Percentiles rank a stretch among this genome's conserved stretches.
Evolutionary conservation across 2,888 invertebrate genomes (phyloP).

Genomic region (Himalopsyche kuldschensis): DNA sequence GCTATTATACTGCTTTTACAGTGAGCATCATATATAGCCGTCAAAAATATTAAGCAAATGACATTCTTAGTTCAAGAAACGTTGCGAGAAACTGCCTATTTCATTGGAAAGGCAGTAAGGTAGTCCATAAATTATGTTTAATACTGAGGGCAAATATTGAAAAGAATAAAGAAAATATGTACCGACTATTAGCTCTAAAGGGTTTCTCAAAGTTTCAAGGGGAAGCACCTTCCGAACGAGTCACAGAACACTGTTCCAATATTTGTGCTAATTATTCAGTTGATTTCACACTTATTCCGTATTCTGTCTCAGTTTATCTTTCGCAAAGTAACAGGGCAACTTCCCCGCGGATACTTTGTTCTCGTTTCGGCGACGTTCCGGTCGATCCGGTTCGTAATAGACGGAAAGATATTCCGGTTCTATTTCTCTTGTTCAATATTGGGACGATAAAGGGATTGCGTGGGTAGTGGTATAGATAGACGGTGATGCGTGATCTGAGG

Average conservation of each 20-base stretch:
- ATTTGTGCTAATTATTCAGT: constrained; percentile 53
- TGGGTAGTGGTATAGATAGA: background rate
- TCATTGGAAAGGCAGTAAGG: too few relatives aligned
- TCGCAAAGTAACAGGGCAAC: background rate
- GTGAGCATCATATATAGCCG: too few relatives aligned
- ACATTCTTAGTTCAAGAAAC: too few relatives aligned
- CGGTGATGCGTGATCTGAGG: background rate
- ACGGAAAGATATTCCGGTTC: background rate
- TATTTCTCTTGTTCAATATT: constrained; percentile 24
- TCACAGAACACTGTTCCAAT: constrained; percentile 48
- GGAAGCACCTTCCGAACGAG: background rate
- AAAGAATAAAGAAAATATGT: too few relatives aligned
- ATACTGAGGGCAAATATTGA: too few relatives aligned
- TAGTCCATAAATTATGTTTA: too few relatives aligned
- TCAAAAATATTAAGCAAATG: too few relatives aligned
- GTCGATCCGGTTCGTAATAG: background rate
- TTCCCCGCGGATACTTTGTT: background rate
- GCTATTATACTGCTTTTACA: too few relatives aligned
- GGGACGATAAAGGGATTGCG: background rate
- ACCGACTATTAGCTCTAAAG: background rate
- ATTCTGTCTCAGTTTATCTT: constrained; percentile 45
- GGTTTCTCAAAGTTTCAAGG: background rate
- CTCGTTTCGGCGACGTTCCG: background rate
- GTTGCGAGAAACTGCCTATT: too few relatives aligned
- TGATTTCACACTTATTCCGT: constrained; percentile 51